phyloP scores from a whole-genome alignment of 1,140 invertebrate genomes.

The Drosophila bocki region DNA sequence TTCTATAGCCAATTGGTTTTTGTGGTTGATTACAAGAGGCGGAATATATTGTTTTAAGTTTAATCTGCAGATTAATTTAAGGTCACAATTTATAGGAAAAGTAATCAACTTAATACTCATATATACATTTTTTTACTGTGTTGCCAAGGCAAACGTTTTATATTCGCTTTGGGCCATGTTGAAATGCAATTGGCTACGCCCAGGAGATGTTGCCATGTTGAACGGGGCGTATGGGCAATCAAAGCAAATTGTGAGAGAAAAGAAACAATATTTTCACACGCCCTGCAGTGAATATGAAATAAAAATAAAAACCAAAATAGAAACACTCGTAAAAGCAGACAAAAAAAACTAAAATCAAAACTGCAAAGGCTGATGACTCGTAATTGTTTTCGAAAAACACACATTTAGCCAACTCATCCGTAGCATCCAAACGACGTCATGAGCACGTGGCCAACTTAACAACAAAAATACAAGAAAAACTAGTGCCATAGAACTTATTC shows the following conservation, averaged over 20 bases:
- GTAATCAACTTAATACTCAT: neutral
- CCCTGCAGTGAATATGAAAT: constrained; percentile 27
- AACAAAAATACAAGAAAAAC: constrained; percentile 12
- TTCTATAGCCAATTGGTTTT: neutral
- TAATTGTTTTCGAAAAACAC: constrained; percentile 60
- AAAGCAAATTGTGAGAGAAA: constrained; percentile 30
- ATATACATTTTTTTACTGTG: neutral
- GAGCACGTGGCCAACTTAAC: constrained; percentile 55
- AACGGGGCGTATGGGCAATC: constrained; percentile 59
- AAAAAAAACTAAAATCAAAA: constrained; percentile 9
- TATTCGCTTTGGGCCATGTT: constrained; percentile 46
- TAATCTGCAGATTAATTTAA: too few relatives aligned
- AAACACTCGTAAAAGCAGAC: constrained; percentile 3
- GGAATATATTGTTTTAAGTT: neutral
- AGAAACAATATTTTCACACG: constrained; percentile 68
- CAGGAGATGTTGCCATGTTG: constrained; percentile 42
- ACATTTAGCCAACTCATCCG: constrained; percentile 52
- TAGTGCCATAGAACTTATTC: constrained; percentile 20
- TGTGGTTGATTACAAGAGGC: neutral
- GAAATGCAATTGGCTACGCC: constrained; percentile 70
- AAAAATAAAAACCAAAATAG: constrained; percentile 12
- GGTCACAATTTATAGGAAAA: too few relatives aligned
- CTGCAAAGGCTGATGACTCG: constrained; percentile 58
- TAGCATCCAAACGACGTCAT: constrained; percentile 55
- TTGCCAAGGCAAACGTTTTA: constrained; percentile 14